phyloP scores from a whole-genome alignment of 2,113 vertebrate species.

The Megaptera novaeangliae region DNA sequence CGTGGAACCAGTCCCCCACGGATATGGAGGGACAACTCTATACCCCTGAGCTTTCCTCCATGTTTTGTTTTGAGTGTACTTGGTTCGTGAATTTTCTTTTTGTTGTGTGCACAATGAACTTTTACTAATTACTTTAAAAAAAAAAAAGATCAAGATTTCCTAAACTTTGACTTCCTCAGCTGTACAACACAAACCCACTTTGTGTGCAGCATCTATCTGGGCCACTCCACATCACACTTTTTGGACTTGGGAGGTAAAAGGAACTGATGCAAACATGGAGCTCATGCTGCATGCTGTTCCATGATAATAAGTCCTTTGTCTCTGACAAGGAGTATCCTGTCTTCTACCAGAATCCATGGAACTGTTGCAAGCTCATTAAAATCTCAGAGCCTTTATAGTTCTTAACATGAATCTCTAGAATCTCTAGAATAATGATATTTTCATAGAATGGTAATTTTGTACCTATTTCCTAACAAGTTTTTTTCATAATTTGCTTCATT shows the following conservation, averaged over 20 bases:
- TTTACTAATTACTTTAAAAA: not conserved
- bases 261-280: not conserved
- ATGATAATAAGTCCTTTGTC: not conserved
- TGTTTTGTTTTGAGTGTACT: not conserved
- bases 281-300: not conserved
- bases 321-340: not conserved
- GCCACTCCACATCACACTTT: not conserved
- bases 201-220: not conserved
- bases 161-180: not conserved
- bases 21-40: not conserved
- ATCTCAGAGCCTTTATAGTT: not conserved
- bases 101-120: not conserved
- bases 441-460: not conserved
- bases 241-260: not conserved
- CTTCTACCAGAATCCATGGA: not conserved
- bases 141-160: not conserved
- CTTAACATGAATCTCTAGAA: not conserved
- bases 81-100: not conserved
- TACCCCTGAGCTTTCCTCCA: not conserved
- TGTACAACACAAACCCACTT: not conserved
- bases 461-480: not conserved
- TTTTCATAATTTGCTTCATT: not conserved
- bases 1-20: not conserved
- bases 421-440: not conserved
- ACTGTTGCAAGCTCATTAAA: not conserved